These are phyloP conservation scores for Pterocles orientalis DNA, from an alignment of 2,113 vertebrate species.

Conservation along the genomic window DNA sequence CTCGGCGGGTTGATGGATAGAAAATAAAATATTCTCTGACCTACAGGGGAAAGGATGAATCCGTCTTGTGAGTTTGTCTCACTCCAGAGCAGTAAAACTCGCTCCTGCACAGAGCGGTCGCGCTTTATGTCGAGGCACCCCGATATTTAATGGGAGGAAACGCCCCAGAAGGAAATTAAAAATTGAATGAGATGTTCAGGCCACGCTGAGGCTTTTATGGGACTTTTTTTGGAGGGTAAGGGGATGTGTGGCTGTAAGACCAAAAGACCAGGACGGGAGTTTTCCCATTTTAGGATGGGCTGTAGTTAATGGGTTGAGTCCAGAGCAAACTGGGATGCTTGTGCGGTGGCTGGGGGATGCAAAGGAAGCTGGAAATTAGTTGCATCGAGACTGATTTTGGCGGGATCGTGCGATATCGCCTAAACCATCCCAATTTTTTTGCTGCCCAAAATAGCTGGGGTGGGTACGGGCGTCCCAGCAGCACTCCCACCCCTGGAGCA, in stretches of 20 bases:
- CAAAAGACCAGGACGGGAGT: not conserved
- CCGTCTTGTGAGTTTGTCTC: accelerated
- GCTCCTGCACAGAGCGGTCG: accelerated
- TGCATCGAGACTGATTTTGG: not conserved
- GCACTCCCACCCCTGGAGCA: not conserved
- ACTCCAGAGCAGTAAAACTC: not conserved
- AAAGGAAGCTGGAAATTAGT: not conserved
- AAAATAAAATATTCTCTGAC: not conserved
- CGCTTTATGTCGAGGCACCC: accelerated
- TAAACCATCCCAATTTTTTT: not conserved
- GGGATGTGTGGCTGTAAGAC: accelerated
- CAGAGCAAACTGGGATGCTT: not conserved
- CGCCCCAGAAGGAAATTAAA: accelerated
- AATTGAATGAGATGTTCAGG: not conserved
- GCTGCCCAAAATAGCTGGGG: accelerated
- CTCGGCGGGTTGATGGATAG: not conserved
- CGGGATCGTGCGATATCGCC: accelerated
- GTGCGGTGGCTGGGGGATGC: not conserved
- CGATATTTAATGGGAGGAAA: accelerated
- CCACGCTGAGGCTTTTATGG: not conserved
- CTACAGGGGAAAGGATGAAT: not conserved
- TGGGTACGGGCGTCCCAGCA: accelerated
- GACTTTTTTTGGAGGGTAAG: not conserved
- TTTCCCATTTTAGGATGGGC: not conserved
- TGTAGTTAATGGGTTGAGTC: accelerated